phyloP scores from a whole-genome alignment of 1,140 invertebrate genomes.

The Mizuhopecten yessoensis region DNA sequence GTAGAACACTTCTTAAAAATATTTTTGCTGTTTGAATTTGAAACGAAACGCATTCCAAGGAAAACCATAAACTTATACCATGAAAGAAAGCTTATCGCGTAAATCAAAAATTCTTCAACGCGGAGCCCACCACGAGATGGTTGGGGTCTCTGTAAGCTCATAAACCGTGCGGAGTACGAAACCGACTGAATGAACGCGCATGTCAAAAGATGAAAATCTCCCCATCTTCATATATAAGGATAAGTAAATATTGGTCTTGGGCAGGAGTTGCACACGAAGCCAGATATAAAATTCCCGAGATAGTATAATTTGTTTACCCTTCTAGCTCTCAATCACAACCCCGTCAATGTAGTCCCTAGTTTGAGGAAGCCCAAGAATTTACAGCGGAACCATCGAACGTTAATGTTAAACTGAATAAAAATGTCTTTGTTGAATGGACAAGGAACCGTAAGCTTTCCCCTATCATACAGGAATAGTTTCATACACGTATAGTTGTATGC shows the following conservation, averaged over 20 bases:
- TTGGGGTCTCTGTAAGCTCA: constrained; percentile 3
- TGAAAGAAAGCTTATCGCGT: constrained; percentile 2
- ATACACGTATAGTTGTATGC: no score
- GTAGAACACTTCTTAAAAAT: not conserved
- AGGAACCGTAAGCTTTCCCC: no score
- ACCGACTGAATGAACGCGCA: not conserved
- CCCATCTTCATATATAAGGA: not conserved
- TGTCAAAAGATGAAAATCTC: constrained; percentile 23
- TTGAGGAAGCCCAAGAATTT: no score
- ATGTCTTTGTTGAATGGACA: no score
- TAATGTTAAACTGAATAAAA: no score
- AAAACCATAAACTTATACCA: not conserved
- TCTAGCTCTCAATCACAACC: not conserved
- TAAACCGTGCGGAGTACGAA: not conserved
- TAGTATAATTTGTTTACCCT: constrained; percentile 35
- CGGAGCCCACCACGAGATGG: constrained; percentile 5
- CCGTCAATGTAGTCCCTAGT: not conserved
- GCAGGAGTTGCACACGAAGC: not conserved
- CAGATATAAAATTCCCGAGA: not conserved
- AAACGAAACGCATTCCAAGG: not conserved
- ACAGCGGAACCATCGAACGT: no score
- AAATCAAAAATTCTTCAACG: constrained; percentile 35
- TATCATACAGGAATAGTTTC: no score
- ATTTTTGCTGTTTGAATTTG: not conserved
- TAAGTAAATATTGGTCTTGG: constrained; percentile 4